Evolutionary conservation across 2,888 invertebrate species (phyloP).

Genomic region (Nezara viridula): DNA sequence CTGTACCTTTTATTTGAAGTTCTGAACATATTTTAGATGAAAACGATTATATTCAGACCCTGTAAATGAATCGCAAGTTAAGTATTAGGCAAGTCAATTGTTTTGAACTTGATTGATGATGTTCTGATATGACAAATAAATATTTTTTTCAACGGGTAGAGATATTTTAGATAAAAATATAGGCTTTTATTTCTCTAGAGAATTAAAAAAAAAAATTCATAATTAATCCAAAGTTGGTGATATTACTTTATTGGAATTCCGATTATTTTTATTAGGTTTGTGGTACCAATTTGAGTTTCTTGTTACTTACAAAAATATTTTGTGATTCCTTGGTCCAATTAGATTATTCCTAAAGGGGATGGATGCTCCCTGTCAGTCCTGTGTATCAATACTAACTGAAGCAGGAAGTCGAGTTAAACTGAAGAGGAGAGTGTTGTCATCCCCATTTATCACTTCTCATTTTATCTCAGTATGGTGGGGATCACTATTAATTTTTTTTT

Average conservation of each 20-base stretch:
- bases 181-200: not conserved
- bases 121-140: not conserved
- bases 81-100: not conserved
- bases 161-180: not conserved
- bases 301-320: not conserved
- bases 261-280: not conserved
- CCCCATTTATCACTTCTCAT: constrained; percentile 37
- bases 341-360: not conserved
- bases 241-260: not conserved
- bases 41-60: not conserved
- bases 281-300: not conserved
- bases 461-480: constrained; percentile 32
- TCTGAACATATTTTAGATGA: not conserved
- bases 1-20: not conserved
- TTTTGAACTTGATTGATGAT: not conserved
- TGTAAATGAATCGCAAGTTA: not conserved
- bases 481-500: not conserved
- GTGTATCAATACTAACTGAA: constrained; percentile 40
- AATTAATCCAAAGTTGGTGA: not conserved
- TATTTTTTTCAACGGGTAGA: not conserved
- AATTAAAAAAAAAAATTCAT: not conserved
- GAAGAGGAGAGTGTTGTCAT: not conserved
- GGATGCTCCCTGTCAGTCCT: not conserved
- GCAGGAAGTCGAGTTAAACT: constrained; percentile 51
- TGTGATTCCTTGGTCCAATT: not conserved